A percentile compares a stretch with the other conserved stretches of the same genome.
These are phyloP conservation scores for Sarcophaga caerulescens DNA, from an alignment of 2,888 invertebrate genomes.

Conservation along the genomic window DNA sequence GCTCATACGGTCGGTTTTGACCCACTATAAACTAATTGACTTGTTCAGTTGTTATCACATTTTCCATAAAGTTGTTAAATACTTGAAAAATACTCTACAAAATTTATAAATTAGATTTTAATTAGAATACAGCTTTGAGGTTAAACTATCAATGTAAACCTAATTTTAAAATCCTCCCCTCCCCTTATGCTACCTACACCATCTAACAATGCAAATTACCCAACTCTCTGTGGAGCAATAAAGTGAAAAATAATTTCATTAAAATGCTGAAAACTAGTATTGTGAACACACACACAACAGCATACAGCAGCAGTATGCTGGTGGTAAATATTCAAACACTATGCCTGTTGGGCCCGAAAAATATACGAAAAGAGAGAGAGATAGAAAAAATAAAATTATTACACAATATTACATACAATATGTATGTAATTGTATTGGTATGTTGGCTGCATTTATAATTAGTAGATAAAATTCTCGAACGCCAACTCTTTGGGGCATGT, in stretches of 20 bases:
- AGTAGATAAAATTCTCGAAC: constrained; percentile 49
- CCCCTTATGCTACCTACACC: neutral
- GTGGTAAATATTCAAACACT: constrained; percentile 15
- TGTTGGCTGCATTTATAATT: constrained; percentile 58
- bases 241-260: constrained; percentile 13
- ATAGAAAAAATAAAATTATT: constrained; percentile 22
- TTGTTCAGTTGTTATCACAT: neutral
- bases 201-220: constrained; percentile 22
- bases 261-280: constrained; percentile 8
- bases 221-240: constrained; percentile 4
- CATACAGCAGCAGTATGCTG: neutral
- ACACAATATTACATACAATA: neutral
- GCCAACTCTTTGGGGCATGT: constrained; percentile 31
- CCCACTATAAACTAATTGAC: too few species aligned
- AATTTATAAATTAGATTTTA: too few species aligned
- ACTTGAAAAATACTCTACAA: too few species aligned
- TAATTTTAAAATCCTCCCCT: neutral
- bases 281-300: too few species aligned
- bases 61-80: neutral
- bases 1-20: too few species aligned
- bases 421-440: neutral
- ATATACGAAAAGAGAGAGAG: neutral
- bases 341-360: constrained; percentile 34
- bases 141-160: constrained; percentile 8
- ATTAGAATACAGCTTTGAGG: neutral